phyloP scores from a whole-genome alignment of 1,140 invertebrate species.

The Pissodes strobi region DNA sequence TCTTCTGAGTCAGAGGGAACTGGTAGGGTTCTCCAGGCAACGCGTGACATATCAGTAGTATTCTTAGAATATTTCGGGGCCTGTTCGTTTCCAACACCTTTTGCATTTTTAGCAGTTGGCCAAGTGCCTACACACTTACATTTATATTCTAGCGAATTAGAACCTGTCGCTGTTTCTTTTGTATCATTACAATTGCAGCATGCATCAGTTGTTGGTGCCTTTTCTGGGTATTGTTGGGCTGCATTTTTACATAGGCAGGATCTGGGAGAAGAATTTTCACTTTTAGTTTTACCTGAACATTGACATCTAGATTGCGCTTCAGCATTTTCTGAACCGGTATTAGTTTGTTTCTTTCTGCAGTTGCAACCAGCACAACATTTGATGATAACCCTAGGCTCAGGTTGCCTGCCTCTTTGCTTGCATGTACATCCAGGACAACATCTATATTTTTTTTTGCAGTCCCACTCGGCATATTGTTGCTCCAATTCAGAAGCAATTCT shows the following conservation, averaged over 20 bases:
- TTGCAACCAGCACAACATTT: constrained; percentile 19
- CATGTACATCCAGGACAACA: constrained; percentile 29
- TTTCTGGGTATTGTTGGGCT: not conserved
- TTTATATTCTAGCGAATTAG: not conserved
- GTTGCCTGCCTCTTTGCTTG: constrained; percentile 4
- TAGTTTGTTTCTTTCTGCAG: constrained; percentile 11
- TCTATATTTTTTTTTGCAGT: constrained; percentile 12
- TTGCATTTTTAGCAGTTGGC: not conserved
- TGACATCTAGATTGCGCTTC: not conserved
- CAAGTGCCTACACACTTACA: not conserved
- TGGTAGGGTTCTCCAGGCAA: not conserved
- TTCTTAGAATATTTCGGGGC: too few species aligned
- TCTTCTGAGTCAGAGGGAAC: constrained; percentile 2
- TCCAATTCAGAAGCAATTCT: constrained; percentile 34
- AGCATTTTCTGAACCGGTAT: not conserved
- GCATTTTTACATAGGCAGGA: not conserved
- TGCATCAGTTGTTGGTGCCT: not conserved
- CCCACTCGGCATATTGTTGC: constrained; percentile 38
- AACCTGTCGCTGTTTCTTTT: too few species aligned
- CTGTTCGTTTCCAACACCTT: too few species aligned
- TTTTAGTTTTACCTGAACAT: not conserved
- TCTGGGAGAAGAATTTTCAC: constrained; percentile 7
- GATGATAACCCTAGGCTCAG: constrained; percentile 17
- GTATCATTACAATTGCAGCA: not conserved
- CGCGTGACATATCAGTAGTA: not conserved